A percentile compares a stretch with the other conserved stretches of the same genome.
These are phyloP conservation scores for Podargus strigoides DNA, from an alignment of 2,797 vertebrate genomes.

Conservation along the genomic window DNA sequence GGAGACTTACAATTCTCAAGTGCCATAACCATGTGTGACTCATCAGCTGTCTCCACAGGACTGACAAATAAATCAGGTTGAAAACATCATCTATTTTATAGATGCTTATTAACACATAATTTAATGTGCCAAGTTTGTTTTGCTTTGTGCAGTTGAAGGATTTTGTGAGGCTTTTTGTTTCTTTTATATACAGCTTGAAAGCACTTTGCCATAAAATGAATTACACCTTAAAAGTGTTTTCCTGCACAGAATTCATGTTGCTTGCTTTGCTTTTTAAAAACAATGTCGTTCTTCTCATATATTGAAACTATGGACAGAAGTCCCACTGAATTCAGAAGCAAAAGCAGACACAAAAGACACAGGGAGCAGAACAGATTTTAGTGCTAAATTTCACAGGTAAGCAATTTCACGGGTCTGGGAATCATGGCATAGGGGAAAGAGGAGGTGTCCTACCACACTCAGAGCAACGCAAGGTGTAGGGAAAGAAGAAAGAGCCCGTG, in stretches of 20 bases:
- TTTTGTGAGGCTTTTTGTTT: background rate
- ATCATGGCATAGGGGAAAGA: background rate
- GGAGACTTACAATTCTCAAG: background rate
- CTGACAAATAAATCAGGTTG: slow-evolving; percentile 7
- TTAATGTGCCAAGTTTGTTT: background rate
- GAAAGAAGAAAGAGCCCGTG: background rate
- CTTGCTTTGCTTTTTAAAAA: background rate
- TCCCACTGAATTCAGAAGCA: background rate
- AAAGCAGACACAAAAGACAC: background rate
- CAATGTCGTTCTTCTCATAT: background rate
- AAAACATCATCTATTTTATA: background rate
- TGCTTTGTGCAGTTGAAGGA: background rate
- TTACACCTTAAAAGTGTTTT: background rate
- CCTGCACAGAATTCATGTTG: background rate
- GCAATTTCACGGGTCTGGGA: background rate
- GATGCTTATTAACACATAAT: background rate
- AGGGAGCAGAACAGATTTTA: background rate
- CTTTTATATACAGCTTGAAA: background rate
- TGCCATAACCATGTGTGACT: background rate
- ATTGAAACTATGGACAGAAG: background rate
- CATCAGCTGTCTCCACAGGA: background rate
- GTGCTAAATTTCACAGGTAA: background rate
- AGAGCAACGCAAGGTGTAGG: background rate
- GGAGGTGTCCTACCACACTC: background rate
- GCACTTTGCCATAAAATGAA: background rate